Evolutionary conservation across 2,113 vertebrate genomes (phyloP).

Genomic region (Recurvirostra avosetta): DNA sequence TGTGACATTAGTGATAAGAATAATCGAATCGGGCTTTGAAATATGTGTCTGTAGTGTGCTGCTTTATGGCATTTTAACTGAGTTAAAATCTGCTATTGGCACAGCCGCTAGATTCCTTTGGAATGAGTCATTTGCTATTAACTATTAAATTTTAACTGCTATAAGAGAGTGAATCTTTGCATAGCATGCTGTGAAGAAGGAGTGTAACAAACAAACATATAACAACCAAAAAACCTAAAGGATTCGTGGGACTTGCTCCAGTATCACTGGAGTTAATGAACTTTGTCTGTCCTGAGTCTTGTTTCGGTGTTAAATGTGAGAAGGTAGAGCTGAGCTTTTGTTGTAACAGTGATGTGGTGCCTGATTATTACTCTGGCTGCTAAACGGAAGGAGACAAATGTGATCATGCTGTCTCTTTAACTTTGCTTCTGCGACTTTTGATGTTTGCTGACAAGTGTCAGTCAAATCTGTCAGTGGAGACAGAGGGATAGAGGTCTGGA

Average conservation of each 20-base stretch:
- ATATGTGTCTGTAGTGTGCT: neutral
- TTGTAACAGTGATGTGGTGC: neutral
- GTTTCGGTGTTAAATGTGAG: neutral
- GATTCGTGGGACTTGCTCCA: neutral
- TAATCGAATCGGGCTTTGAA: neutral
- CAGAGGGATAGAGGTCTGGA: neutral
- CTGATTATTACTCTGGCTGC: neutral
- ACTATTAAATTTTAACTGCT: constrained; percentile 62
- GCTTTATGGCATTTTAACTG: constrained; percentile 7
- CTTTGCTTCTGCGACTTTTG: neutral
- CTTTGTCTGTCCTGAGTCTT: neutral
- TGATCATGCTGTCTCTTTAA: neutral
- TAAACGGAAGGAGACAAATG: neutral
- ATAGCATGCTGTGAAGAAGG: neutral
- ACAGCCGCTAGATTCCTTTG: neutral
- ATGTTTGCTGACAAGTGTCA: neutral
- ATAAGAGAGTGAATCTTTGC: neutral
- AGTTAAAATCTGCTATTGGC: constrained; percentile 28
- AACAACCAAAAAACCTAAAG: neutral
- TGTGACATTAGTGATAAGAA: neutral
- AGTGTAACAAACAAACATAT: neutral
- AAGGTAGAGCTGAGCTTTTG: neutral
- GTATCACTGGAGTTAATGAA: neutral
- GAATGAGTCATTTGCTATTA: constrained; percentile 62
- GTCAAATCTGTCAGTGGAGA: neutral